Percentiles rank a stretch among this genome's conserved stretches.
Conservation (phyloP, 2,797 vertebrate species). For the Leptodactylus fallax region DNA sequence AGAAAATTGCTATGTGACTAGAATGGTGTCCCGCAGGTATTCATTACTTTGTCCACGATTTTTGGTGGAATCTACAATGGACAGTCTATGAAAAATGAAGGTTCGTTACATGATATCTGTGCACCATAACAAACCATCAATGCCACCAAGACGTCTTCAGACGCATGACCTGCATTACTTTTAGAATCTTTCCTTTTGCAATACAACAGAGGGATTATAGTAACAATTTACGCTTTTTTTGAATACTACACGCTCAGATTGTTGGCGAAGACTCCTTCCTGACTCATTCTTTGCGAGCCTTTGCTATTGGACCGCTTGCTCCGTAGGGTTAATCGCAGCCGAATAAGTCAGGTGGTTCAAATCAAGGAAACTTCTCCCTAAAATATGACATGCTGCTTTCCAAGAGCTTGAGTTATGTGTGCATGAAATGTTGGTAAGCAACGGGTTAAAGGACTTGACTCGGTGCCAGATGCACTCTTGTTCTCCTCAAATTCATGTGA, state of each 20-base stretch:
- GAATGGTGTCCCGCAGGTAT: too few species aligned
- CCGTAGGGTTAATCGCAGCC: background rate
- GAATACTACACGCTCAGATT: background rate
- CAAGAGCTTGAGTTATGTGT: background rate
- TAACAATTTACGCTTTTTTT: background rate
- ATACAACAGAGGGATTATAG: background rate
- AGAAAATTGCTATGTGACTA: too few species aligned
- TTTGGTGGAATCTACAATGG: too few species aligned
- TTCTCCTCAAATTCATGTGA: constrained; percentile 54
- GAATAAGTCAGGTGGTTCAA: constrained; percentile 5
- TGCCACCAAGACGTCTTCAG: background rate
- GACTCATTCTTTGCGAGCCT: constrained; percentile 9
- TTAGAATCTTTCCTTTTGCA: background rate
- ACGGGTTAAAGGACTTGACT: constrained; percentile 47
- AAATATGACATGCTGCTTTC: background rate
- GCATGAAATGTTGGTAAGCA: background rate
- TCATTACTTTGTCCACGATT: too few species aligned
- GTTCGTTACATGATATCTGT: too few species aligned
- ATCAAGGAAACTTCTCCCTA: background rate
- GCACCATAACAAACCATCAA: background rate
- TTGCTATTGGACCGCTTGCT: background rate
- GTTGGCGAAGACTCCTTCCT: background rate
- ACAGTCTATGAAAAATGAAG: too few species aligned
- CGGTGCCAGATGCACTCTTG: constrained; percentile 40
- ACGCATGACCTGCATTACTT: background rate